Percentiles rank a stretch among this genome's conserved stretches.
Evolutionary conservation across 92 coral and sea anemone genomes (phyloP).

Genomic region (Porites cylindrica): DNA sequence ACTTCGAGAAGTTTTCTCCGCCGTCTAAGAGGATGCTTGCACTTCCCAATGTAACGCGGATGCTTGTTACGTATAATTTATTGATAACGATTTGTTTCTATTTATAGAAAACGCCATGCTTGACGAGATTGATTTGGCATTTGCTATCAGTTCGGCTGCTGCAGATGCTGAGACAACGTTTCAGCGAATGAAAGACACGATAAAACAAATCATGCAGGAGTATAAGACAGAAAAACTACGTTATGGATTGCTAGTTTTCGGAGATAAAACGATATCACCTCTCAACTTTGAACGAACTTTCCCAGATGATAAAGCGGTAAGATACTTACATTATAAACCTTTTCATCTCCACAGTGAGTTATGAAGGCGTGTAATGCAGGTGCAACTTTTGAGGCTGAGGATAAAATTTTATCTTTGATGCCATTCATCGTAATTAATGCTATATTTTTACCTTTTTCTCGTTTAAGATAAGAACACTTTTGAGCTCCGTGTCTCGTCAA

Average conservation of each 20-base stretch:
- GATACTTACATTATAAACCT: not conserved
- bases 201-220: constrained; percentile 76
- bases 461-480: constrained; percentile 17
- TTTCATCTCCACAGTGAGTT: not conserved
- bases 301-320: constrained; percentile 33
- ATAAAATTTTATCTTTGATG: too few species aligned
- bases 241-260: constrained; percentile 60
- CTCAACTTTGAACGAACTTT: constrained; percentile 24
- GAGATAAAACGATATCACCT: constrained; percentile 33
- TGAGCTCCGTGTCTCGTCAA: constrained; percentile 71
- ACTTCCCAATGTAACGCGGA: too few species aligned
- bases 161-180: constrained; percentile 69
- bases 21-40: too few species aligned
- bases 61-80: too few species aligned
- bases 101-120: constrained; percentile 71
- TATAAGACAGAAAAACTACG: constrained; percentile 71
- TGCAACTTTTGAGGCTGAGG: too few species aligned
- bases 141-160: constrained; percentile 80
- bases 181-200: constrained; percentile 76
- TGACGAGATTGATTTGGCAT: constrained; percentile 81
- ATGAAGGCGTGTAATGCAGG: too few species aligned
- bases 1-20: too few species aligned
- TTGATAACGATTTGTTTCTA: not conserved
- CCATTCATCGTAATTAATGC: too few species aligned
- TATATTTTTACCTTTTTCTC: not conserved